phyloP scores from a whole-genome alignment of 92 coral and sea anemone species.

The Scolanthus callimorphus region DNA sequence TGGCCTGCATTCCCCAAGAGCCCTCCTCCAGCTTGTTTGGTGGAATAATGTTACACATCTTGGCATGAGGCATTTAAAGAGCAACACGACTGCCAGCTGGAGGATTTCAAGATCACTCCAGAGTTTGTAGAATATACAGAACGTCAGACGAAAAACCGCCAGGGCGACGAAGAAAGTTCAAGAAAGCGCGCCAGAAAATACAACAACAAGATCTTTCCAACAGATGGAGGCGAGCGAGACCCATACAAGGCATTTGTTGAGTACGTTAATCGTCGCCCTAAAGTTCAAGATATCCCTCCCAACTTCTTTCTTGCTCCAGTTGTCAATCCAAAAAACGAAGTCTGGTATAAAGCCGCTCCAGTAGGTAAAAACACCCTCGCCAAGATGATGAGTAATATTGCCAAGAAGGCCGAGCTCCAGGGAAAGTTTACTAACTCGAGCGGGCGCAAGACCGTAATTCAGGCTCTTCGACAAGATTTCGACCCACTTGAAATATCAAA shows the following conservation, averaged over 20 bases:
- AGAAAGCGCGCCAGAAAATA: slow-evolving; percentile 23
- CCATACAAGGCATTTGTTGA: slow-evolving; percentile 24
- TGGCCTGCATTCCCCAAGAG: slow-evolving; percentile 6
- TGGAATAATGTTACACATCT: slow-evolving; percentile 21
- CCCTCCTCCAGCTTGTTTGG: slow-evolving; percentile 27
- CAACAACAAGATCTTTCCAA: slow-evolving; percentile 14
- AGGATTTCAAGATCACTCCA: neutral
- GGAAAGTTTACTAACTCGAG: slow-evolving; percentile 50
- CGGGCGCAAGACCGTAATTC: slow-evolving; percentile 62
- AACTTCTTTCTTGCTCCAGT: slow-evolving; percentile 18
- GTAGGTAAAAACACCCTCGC: slow-evolving; percentile 26
- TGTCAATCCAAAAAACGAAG: slow-evolving; percentile 12
- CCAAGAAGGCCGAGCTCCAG: slow-evolving; percentile 16
- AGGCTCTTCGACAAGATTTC: slow-evolving; percentile 46
- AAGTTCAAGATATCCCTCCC: slow-evolving; percentile 20
- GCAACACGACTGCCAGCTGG: slow-evolving; percentile 18
- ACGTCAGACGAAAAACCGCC: slow-evolving; percentile 17
- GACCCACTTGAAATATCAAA: slow-evolving; percentile 63
- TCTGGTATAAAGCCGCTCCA: slow-evolving; percentile 26
- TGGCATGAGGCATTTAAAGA: slow-evolving; percentile 17
- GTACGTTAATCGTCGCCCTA: slow-evolving; percentile 21
- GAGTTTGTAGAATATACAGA: neutral
- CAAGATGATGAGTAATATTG: slow-evolving; percentile 11
- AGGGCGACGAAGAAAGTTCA: slow-evolving; percentile 16
- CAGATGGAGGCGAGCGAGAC: slow-evolving; percentile 31